phyloP scores from a whole-genome alignment of 2,797 vertebrate genomes.

The Enteromius treurensis region DNA sequence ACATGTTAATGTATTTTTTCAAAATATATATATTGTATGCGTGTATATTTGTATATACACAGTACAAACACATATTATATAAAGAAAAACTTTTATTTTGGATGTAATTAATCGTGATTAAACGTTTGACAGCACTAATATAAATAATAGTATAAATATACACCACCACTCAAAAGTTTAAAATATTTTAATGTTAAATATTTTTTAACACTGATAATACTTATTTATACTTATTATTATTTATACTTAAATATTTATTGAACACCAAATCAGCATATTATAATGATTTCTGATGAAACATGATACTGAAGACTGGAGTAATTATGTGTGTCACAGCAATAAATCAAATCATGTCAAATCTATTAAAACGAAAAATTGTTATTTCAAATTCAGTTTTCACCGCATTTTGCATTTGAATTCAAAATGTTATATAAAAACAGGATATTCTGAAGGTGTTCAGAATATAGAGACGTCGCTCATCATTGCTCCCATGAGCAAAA shows the following conservation, averaged over 20 bases:
- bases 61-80: no score
- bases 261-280: background rate
- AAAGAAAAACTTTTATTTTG: no score
- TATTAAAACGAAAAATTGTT: background rate
- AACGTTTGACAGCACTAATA: no score
- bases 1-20: no score
- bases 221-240: no score
- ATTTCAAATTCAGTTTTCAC: conserved; percentile 1
- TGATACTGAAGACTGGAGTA: background rate
- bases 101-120: no score
- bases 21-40: no score
- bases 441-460: background rate
- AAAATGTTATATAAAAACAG: background rate
- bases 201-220: background rate
- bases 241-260: background rate
- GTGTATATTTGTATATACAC: no score
- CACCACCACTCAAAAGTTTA: background rate
- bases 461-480: background rate
- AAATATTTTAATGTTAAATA: background rate
- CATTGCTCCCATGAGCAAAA: background rate
- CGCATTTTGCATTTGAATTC: background rate
- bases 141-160: background rate
- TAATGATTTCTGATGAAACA: background rate
- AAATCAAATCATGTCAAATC: background rate
- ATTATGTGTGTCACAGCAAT: background rate